A percentile compares a stretch with the other conserved stretches of the same genome.
Conservation (phyloP, 2,888 invertebrate species). For the Muscina levida region DNA sequence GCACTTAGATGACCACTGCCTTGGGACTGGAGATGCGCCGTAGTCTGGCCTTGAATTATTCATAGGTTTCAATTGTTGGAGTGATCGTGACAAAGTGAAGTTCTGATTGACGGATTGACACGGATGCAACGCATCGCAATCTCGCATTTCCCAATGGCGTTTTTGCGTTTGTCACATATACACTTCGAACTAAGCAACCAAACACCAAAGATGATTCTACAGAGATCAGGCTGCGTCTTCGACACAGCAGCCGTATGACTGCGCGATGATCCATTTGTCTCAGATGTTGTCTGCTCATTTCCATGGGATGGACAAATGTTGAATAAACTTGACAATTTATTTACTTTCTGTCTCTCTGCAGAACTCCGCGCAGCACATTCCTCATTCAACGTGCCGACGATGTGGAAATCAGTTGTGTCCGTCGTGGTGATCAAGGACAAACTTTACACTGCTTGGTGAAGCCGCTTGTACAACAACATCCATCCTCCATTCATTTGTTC, state of each 20-base stretch:
- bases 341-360: conserved; percentile 49
- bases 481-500: conserved; percentile 7
- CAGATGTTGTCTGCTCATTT: conserved; percentile 38
- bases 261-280: conserved; percentile 55
- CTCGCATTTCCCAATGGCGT: conserved; percentile 53
- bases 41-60: conserved; percentile 66
- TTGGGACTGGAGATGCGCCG: conserved; percentile 17
- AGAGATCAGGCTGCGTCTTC: conserved; percentile 39
- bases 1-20: background rate
- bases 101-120: conserved; percentile 67
- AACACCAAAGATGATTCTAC: conserved; percentile 41
- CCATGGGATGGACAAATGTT: conserved; percentile 67
- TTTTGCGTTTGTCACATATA: conserved; percentile 31
- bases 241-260: conserved; percentile 2
- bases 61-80: conserved; percentile 65
- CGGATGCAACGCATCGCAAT: conserved; percentile 62
- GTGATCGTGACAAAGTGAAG: conserved; percentile 69
- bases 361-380: conserved; percentile 42
- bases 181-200: conserved; percentile 51
- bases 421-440: conserved; percentile 62
- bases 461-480: background rate
- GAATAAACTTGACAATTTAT: conserved; percentile 69
- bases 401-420: conserved; percentile 27
- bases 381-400: conserved; percentile 28
- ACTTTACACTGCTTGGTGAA: conserved; percentile 34